These are phyloP conservation scores for Cliona cf. orientalis DNA, from an alignment of 37 sponge, comb jelly and placozoan genomes.

Conservation along the genomic window DNA sequence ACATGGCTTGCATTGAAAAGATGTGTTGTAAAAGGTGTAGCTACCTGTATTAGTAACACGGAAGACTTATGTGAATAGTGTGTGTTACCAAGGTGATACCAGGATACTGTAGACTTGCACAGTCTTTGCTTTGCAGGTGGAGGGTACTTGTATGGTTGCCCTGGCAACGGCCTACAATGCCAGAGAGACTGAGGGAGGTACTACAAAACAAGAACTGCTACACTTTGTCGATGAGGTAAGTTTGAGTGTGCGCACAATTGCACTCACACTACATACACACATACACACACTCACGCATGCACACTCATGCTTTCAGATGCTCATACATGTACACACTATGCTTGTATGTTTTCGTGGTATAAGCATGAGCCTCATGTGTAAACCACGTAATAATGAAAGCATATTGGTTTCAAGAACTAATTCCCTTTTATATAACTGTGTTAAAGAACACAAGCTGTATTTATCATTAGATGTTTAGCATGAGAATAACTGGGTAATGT, in stretches of 20 bases:
- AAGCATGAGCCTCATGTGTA: too few relatives aligned
- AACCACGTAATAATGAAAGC: too few relatives aligned
- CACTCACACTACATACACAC: too few relatives aligned
- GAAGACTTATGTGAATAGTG: not conserved
- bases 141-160: conserved; percentile 10
- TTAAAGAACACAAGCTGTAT: too few relatives aligned
- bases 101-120: not conserved
- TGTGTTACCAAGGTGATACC: not conserved
- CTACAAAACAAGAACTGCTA: not conserved
- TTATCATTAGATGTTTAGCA: too few relatives aligned
- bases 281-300: conserved; percentile 30
- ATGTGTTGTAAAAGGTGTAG: not conserved
- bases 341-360: not conserved
- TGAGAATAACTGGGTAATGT: too few relatives aligned
- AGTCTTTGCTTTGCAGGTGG: conserved; percentile 11
- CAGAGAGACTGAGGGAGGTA: conserved; percentile 5
- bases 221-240: conserved; percentile 20
- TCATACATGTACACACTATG: conserved; percentile 14
- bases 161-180: conserved; percentile 15
- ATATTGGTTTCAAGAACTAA: too few relatives aligned
- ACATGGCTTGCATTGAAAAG: not conserved
- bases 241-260: too few relatives aligned
- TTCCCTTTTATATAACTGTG: too few relatives aligned
- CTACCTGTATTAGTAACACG: not conserved
- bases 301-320: conserved; percentile 6